phyloP scores from a whole-genome alignment of 2,113 vertebrate species.

The Gnathonemus longibarbis region DNA sequence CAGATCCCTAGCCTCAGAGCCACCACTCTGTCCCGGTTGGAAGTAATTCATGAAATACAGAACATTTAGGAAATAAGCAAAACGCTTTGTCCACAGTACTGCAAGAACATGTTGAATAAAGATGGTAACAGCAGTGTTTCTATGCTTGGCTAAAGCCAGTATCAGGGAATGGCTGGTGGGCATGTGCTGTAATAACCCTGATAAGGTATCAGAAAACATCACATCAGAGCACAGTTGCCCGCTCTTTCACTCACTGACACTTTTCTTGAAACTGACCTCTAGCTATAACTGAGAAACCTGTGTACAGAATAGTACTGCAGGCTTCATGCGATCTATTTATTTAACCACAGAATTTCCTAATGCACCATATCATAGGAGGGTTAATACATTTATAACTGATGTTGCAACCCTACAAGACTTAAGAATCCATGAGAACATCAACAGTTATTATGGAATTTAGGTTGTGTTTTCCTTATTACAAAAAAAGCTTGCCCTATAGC shows the following conservation, averaged over 20 bases:
- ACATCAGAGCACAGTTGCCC: not conserved
- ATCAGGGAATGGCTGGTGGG: not conserved
- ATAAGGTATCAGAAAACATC: conserved; percentile 14
- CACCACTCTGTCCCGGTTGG: too few species aligned
- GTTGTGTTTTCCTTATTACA: not conserved
- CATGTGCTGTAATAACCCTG: not conserved
- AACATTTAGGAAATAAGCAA: not conserved
- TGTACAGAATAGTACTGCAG: not conserved
- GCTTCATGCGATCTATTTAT: not conserved
- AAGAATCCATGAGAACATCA: not conserved
- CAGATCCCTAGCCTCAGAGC: too few species aligned
- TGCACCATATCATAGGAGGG: not conserved
- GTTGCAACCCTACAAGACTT: not conserved
- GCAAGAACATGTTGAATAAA: not conserved
- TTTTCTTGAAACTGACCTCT: not conserved
- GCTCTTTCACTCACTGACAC: not conserved
- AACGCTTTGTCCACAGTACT: not conserved
- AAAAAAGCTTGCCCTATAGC: not conserved
- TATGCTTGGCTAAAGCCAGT: not conserved
- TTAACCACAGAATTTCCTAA: not conserved
- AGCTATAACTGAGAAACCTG: not conserved
- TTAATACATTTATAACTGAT: not conserved
- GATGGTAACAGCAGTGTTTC: not conserved
- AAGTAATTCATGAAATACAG: not conserved
- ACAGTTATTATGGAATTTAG: not conserved